phyloP scores from a whole-genome alignment of 1,140 invertebrate genomes.

The Rhagoletis zephyria region DNA sequence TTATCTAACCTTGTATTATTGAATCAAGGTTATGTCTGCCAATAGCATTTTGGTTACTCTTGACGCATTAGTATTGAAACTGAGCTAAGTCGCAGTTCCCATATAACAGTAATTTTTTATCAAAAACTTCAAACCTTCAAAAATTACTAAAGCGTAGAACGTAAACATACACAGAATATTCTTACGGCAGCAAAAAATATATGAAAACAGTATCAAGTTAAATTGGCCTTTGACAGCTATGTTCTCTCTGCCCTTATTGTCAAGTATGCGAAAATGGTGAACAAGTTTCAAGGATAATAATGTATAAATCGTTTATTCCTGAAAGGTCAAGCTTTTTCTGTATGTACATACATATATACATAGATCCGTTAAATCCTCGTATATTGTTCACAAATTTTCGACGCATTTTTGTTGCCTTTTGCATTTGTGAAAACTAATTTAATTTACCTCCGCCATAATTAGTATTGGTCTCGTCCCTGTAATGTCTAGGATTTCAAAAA shows the following conservation, averaged over 20 bases:
- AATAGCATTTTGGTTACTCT: no score
- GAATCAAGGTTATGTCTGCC: no score
- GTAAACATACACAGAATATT: neutral
- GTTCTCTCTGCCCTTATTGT: neutral
- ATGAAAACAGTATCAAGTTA: slow-evolving; percentile 66
- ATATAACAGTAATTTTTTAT: no score
- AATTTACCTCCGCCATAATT: neutral
- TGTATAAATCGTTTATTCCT: no score
- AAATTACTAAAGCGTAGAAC: neutral
- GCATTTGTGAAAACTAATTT: neutral
- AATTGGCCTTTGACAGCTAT: slow-evolving; percentile 59
- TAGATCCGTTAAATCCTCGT: no score
- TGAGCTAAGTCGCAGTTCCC: no score
- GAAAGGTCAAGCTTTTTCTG: no score
- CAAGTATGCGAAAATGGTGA: neutral
- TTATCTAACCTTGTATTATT: no score
- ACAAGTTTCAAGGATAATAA: no score
- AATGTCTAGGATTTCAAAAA: neutral
- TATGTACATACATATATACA: no score
- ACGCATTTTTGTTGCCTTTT: neutral
- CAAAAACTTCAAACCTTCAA: neutral
- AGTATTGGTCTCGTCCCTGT: neutral
- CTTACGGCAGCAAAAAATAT: neutral
- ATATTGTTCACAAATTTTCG: no score
- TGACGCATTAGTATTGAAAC: no score